Evolutionary conservation across 2,113 vertebrate species (phyloP).

Genomic region (Pseudolaguvia tuberculata): DNA sequence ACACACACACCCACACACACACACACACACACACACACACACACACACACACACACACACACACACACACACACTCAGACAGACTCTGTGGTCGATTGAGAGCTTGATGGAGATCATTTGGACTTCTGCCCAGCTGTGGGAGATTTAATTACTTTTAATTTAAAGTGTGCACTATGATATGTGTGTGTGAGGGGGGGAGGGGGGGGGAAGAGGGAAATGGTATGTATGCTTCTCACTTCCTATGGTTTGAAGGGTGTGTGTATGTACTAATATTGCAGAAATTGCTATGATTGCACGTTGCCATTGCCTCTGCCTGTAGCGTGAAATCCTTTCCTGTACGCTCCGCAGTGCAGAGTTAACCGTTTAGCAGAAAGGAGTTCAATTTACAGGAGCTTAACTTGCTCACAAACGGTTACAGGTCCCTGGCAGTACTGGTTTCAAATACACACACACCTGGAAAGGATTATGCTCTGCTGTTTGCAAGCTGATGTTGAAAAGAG

Average conservation of each 20-base stretch:
- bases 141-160: constrained; percentile 63
- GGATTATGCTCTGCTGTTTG: background rate
- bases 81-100: constrained; percentile 59
- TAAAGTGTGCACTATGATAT: constrained; percentile 41
- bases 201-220: no score
- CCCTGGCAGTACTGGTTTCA: constrained; percentile 5
- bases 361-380: constrained; percentile 40
- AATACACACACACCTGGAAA: background rate
- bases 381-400: constrained; percentile 40
- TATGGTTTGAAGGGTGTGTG: constrained; percentile 22
- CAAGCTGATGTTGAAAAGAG: background rate
- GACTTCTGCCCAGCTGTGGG: constrained; percentile 51
- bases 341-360: constrained; percentile 22
- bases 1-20: no score
- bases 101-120: constrained; percentile 60
- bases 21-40: no score
- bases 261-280: constrained; percentile 32
- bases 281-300: constrained; percentile 57
- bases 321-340: constrained; percentile 43
- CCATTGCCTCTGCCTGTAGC: constrained; percentile 55
- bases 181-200: no score
- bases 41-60: no score
- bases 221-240: background rate
- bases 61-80: no score
- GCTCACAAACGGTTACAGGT: constrained; percentile 30